Evolutionary conservation across 2,797 vertebrate species (phyloP).

Genomic region (Sitta carolinensis): DNA sequence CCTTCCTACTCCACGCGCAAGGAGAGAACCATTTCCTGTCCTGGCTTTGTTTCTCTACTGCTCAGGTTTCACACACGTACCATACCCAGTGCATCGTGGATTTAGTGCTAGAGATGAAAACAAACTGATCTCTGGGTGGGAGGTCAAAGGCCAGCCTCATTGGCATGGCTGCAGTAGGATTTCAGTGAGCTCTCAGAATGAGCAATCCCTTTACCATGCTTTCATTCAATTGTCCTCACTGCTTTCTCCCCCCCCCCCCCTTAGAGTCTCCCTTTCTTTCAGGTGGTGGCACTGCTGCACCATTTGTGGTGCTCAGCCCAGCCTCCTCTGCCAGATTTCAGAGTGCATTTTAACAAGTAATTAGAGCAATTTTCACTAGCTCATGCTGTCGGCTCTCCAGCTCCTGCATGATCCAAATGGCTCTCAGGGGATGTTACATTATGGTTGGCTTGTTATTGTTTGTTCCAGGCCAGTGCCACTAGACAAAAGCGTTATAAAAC

Average conservation of each 20-base stretch:
- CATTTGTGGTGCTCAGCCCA: background rate
- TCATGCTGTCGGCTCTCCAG: conserved; percentile 39
- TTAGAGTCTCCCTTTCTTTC: conserved; percentile 41
- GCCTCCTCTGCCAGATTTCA: background rate
- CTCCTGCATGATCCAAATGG: conserved; percentile 53
- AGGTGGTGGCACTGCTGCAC: conserved; percentile 54
- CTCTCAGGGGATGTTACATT: conserved; percentile 57
- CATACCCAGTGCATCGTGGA: background rate
- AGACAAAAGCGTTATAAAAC: conserved; percentile 61
- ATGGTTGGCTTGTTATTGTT: conserved; percentile 55
- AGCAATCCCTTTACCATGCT: background rate
- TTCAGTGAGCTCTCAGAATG: background rate
- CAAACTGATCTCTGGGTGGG: background rate
- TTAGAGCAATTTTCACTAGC: conserved; percentile 58
- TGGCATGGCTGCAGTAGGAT: background rate
- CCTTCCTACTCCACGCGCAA: background rate
- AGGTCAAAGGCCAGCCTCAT: background rate
- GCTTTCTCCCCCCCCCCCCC: background rate
- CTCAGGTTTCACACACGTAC: background rate
- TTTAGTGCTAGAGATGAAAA: background rate
- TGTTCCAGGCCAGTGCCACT: conserved; percentile 64
- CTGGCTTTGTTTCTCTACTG: background rate
- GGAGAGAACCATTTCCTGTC: background rate
- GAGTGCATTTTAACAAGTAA: conserved; percentile 44
- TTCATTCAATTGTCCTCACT: background rate